These are phyloP conservation scores for Cochlearius cochlearius DNA, from an alignment of 2,113 vertebrate species.

Conservation along the genomic window DNA sequence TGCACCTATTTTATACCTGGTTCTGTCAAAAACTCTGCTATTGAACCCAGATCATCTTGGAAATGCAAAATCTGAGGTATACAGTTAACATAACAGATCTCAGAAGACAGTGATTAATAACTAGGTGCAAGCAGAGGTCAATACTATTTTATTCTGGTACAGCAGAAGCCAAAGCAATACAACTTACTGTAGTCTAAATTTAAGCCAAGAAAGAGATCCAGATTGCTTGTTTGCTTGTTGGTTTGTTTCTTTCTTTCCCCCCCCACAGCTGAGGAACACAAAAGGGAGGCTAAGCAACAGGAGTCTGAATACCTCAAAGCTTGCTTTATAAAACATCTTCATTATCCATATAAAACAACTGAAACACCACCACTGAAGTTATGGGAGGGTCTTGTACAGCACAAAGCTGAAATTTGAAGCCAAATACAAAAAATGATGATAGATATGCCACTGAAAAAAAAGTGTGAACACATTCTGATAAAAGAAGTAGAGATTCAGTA, in stretches of 20 bases:
- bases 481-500: neutral
- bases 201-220: neutral
- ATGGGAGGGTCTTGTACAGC: neutral
- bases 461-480: neutral
- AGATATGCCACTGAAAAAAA: neutral
- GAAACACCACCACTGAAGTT: neutral
- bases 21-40: neutral
- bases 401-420: neutral
- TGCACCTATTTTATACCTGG: neutral
- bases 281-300: neutral
- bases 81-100: neutral
- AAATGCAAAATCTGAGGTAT: neutral
- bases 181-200: neutral
- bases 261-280: neutral
- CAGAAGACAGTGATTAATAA: neutral
- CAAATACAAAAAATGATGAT: neutral
- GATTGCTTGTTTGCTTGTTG: neutral
- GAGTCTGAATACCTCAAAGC: neutral
- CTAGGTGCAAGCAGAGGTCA: neutral
- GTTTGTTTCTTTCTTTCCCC: rapidly evolving
- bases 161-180: neutral
- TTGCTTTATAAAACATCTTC: neutral
- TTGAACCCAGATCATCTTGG: neutral
- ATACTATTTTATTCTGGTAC: neutral
- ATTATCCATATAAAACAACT: neutral